A percentile compares a stretch with the other conserved stretches of the same genome.
These are phyloP conservation scores for Caracal caracal DNA, from an alignment of 2,113 vertebrate species.

Conservation along the genomic window DNA sequence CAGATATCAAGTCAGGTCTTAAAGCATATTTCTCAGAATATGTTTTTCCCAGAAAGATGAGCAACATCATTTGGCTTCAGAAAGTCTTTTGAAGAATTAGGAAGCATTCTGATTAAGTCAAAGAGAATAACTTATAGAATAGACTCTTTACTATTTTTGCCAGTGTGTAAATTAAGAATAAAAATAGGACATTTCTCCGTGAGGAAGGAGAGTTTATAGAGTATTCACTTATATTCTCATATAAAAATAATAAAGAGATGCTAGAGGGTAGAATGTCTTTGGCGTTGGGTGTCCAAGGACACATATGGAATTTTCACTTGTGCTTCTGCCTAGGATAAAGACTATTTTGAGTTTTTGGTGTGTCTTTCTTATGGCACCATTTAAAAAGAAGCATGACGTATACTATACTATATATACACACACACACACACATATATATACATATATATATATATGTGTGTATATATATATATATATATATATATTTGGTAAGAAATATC, in stretches of 20 bases:
- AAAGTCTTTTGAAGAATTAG: conserved; percentile 6
- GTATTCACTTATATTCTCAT: background rate
- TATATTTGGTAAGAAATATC: too few species aligned
- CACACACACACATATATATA: too few species aligned
- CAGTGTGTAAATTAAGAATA: background rate
- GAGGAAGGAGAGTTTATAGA: background rate
- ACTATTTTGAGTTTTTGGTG: background rate
- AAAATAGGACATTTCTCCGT: background rate
- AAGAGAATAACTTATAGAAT: background rate
- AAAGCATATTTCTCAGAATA: background rate
- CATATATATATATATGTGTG: too few species aligned
- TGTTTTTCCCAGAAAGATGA: background rate
- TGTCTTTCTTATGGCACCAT: background rate
- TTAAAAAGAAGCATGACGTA: background rate
- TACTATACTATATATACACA: too few species aligned
- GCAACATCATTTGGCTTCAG: background rate
- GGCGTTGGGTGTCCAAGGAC: background rate
- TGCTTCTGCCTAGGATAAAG: background rate
- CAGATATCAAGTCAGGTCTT: background rate
- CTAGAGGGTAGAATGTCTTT: background rate
- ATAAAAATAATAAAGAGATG: background rate
- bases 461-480: too few species aligned
- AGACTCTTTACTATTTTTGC: background rate
- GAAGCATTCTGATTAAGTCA: background rate
- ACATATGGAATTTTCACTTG: background rate